Base-by-base conservation (phyloP, 2,113 vertebrate species). In the Ochotona curzoniae region DNA sequence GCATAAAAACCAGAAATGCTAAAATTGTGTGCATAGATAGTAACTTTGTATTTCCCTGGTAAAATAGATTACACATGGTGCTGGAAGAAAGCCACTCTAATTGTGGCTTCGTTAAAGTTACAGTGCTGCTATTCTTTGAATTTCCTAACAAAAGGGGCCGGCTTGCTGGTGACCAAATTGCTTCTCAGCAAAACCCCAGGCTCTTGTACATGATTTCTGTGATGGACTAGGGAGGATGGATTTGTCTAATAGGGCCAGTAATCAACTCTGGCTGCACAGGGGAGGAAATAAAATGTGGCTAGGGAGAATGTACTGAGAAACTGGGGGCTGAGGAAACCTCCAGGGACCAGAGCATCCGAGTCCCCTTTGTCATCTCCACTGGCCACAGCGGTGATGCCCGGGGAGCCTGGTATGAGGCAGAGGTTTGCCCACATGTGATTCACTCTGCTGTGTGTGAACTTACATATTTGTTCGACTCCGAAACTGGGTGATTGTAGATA, bases 1-100 rank as follows among this genome's bases (percentile, higher is more conserved):
- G 97, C 97, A 98, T 97, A 97, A 97, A 98, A 97, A 74, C 86
- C 97, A 97, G 97, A 98, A 98, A 97, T 97, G 97, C 92, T 97
- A 96, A 98, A 98, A 98, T 97, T 98, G 97, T 98, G 98, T 97
- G 94, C 95, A 93, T 91, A 93, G 97, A 98, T 85, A 93, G 94
- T 93, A 95, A 93, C 76, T 95, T 97, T 85, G 76, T 96, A 89
- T 96, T 97, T 97, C 92, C 61, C 79, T 73, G 94, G 91, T 94
- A 94, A 96, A 96, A 86, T 63, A 97, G 97, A 97, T 97, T 93
- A 95, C 93, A 96, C 83, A 54, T 63, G 93, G 94, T 60, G 87
- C 91, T 95, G 96, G 32, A 66, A 96, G 97, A 97, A 95, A 97
- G 96, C 95, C 88, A 85, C 86, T 97, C 91, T 97, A 96, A 97